phyloP scores from a whole-genome alignment of 1,140 invertebrate genomes.

The Babylonia areolata region DNA sequence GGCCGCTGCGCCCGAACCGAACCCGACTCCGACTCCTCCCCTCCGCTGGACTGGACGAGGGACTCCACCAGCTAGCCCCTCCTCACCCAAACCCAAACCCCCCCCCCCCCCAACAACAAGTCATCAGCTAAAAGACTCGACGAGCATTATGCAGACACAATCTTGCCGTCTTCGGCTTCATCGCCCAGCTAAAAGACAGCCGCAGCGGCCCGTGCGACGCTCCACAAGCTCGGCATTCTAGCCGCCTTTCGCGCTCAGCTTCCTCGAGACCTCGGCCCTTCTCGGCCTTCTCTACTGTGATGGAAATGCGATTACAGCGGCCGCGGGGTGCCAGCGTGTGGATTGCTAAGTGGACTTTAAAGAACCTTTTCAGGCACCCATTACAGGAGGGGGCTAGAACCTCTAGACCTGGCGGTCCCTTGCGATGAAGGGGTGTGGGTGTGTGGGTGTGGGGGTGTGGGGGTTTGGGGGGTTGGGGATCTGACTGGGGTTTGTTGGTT shows the following conservation, averaged over 20 bases:
- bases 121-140: conserved; percentile 13
- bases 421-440: not conserved
- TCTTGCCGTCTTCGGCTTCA: conserved; percentile 17
- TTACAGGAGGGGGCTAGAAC: not conserved
- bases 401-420: not conserved
- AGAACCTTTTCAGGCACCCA: conserved; percentile 13
- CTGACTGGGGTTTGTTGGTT: no score
- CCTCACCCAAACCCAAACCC: no score
- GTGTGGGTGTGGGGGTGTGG: not conserved
- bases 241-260: not conserved
- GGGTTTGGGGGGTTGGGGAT: not conserved
- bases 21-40: not conserved
- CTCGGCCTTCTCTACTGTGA: not conserved
- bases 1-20: not conserved
- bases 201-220: not conserved
- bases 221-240: not conserved
- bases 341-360: conserved; percentile 27
- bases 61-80: not conserved
- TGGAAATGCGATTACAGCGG: conserved; percentile 24
- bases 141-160: conserved; percentile 27
- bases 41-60: not conserved
- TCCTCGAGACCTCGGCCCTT: not conserved
- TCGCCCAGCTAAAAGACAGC: not conserved
- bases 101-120: not conserved
- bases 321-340: not conserved